These are phyloP conservation scores for Numenius phaeopus DNA, from an alignment of 2,797 vertebrate genomes.

Conservation along the genomic window DNA sequence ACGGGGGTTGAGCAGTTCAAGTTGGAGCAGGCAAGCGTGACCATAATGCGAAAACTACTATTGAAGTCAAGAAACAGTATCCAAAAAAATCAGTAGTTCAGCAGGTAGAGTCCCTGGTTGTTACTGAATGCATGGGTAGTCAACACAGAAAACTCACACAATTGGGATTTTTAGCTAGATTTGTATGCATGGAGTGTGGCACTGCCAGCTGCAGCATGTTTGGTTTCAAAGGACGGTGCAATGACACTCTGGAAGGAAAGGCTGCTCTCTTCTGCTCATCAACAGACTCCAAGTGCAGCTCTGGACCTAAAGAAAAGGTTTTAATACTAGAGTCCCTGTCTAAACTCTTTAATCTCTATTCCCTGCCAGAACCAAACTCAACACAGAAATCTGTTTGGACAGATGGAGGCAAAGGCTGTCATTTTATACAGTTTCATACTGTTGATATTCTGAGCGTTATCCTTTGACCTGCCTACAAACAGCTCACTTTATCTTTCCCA, in stretches of 20 bases:
- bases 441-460: background rate
- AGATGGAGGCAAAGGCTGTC: slow-evolving; percentile 29
- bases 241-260: background rate
- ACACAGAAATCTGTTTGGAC: slow-evolving; percentile 20
- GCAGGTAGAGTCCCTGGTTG: background rate
- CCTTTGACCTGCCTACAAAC: slow-evolving; percentile 9
- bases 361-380: background rate
- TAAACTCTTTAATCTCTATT: slow-evolving; percentile 10
- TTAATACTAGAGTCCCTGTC: background rate
- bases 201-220: background rate
- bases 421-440: background rate
- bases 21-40: background rate
- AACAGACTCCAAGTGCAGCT: background rate
- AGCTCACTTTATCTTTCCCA: background rate
- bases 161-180: background rate
- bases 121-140: background rate
- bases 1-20: background rate
- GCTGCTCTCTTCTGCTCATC: background rate
- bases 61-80: background rate
- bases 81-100: background rate
- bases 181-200: background rate
- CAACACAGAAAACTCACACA: background rate
- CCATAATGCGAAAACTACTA: background rate
- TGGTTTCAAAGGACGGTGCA: background rate
- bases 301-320: background rate